Percentiles rank a stretch among this genome's conserved stretches.
Evolutionary conservation across 2,888 invertebrate species (phyloP).

Genomic region (Caradrina kadenii): DNA sequence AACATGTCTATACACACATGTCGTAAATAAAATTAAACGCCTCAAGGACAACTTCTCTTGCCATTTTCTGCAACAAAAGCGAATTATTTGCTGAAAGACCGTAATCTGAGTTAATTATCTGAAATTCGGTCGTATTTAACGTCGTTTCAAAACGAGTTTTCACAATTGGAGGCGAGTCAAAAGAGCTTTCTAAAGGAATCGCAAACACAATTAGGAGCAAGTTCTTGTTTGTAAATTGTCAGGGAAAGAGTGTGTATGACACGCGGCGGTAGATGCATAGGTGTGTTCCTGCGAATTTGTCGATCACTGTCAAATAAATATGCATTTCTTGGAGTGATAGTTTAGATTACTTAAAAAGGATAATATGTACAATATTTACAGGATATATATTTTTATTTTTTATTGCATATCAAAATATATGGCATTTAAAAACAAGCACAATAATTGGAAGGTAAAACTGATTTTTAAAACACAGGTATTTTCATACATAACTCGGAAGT

Average conservation of each 20-base stretch:
- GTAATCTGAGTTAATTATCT: constrained; percentile 89
- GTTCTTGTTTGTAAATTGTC: constrained; percentile 85
- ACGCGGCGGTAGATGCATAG: constrained; percentile 55
- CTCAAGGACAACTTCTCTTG: constrained; percentile 39
- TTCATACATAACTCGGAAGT: too few species aligned
- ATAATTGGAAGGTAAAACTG: too few species aligned
- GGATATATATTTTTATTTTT: too few species aligned
- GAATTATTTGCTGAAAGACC: constrained; percentile 81
- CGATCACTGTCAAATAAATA: neutral
- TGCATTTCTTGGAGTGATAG: neutral
- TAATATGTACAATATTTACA: too few species aligned
- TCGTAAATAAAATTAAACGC: constrained; percentile 21
- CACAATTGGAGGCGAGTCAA: constrained; percentile 86
- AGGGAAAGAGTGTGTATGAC: constrained; percentile 82
- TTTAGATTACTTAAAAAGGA: too few species aligned
- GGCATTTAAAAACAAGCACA: too few species aligned
- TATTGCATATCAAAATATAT: too few species aligned
- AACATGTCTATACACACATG: neutral
- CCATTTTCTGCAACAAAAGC: constrained; percentile 80
- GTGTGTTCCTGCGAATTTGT: constrained; percentile 54
- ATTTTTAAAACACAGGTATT: too few species aligned
- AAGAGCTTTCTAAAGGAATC: constrained; percentile 87
- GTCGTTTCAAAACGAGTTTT: constrained; percentile 86
- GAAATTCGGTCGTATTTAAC: constrained; percentile 87
- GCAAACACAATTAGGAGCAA: constrained; percentile 87